These are phyloP conservation scores for Nomada hirtipes DNA, from an alignment of 2,888 invertebrate species.

Conservation along the genomic window DNA sequence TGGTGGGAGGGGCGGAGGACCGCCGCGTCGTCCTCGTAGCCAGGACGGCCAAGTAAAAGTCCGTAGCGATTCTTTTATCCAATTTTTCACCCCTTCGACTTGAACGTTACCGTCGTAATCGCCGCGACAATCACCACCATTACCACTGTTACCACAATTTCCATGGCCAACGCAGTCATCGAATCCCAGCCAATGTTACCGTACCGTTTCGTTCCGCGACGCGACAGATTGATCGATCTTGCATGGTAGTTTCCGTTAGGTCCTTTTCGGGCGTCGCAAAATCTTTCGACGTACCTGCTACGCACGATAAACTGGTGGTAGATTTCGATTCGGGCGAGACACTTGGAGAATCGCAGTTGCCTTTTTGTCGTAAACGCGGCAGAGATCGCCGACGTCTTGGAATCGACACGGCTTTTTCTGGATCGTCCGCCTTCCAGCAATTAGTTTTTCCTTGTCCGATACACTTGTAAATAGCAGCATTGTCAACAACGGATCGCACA, in stretches of 20 bases:
- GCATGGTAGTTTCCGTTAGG: conserved; percentile 16
- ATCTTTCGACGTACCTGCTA: neutral
- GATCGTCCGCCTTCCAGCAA: conserved; percentile 1
- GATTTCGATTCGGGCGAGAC: neutral
- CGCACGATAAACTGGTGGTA: neutral
- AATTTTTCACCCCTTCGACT: neutral
- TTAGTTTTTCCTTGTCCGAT: conserved; percentile 26
- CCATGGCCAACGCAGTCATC: neutral
- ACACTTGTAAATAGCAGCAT: conserved; percentile 53
- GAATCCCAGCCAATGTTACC: too few relatives aligned
- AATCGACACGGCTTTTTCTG: neutral
- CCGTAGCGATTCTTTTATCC: conserved; percentile 26
- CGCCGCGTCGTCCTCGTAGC: conserved; percentile 85
- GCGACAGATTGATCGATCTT: neutral
- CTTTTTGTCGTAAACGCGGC: too few relatives aligned
- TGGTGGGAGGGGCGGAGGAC: conserved; percentile 87
- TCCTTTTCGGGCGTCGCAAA: neutral
- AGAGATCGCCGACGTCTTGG: too few relatives aligned
- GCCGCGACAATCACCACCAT: neutral
- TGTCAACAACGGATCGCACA: conserved; percentile 46
- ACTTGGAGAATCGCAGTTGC: neutral
- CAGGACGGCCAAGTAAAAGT: conserved; percentile 84
- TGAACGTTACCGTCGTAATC: too few relatives aligned
- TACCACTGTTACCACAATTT: neutral
- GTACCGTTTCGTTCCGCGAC: neutral